phyloP scores from a whole-genome alignment of 2,797 vertebrate species.

The Brotogeris chrysoptera region DNA sequence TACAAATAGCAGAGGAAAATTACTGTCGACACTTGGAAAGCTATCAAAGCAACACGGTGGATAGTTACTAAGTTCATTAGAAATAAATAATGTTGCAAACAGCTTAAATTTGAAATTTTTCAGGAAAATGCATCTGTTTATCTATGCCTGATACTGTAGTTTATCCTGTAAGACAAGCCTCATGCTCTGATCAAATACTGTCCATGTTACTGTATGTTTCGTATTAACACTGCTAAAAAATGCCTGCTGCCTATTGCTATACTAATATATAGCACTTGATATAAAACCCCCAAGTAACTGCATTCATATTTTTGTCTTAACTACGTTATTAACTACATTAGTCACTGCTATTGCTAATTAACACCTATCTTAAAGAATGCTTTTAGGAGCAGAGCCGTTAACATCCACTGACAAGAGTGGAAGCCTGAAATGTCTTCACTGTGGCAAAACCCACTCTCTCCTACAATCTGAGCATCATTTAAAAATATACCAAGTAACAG shows the following conservation, averaged over 20 bases:
- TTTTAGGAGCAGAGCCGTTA: fast-evolving
- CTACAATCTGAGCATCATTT: fast-evolving
- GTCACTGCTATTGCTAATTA: too few species aligned
- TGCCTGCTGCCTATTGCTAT: not conserved
- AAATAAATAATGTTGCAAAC: not conserved
- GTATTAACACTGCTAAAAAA: not conserved
- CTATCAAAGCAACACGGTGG: fast-evolving
- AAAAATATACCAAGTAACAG: fast-evolving
- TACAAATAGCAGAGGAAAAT: not conserved
- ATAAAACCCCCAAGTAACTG: not conserved
- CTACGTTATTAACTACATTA: too few species aligned
- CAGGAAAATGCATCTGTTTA: not conserved
- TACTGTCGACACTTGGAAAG: not conserved
- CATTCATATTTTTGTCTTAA: not conserved
- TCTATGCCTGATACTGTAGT: not conserved
- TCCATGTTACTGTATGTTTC: fast-evolving
- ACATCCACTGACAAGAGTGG: fast-evolving
- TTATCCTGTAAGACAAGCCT: not conserved
- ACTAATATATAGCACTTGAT: not conserved
- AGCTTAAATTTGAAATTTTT: not conserved
- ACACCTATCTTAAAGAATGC: not conserved
- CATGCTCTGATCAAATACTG: not conserved
- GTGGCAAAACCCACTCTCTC: not conserved
- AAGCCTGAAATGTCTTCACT: not conserved
- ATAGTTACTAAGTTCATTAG: not conserved